Base-by-base conservation (phyloP, 2,888 invertebrate genomes). In the Hipparchia semele region DNA sequence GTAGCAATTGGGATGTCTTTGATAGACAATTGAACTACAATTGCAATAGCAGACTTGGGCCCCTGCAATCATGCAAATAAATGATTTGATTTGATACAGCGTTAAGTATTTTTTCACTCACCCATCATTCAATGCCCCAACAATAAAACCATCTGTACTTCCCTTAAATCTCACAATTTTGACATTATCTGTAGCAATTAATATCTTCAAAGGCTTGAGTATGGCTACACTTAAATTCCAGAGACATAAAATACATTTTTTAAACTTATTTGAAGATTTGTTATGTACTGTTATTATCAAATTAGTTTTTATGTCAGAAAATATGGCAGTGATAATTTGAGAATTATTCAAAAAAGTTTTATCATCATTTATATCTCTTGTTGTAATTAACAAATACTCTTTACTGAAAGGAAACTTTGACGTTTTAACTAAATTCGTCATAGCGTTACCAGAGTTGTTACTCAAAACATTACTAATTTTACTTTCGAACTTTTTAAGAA, bases 81-180 rank as follows among this genome's bases (percentile, higher is more conserved):
- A 23, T 23, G 23, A 23, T 23, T 23, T 23, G 23, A 23, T 23
- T 23, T 23, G 23, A 23, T 23, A 23, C 23, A 23, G 23, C 23
- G 23, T 23, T 23, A 23, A 23, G 23, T 10, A 6, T 23, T 64
- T 54, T 8, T 59, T 45, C 68, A 61, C 89, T 85, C 80, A 94
- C 94, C 92, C 85, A 79, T 94, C 93, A 69, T 86, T 81, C 71
- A 94, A 83, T 51, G 89, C 90, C 51, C 90, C 93, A 1, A 91
- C 85, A 69, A 94, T 86, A 59, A 90, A 78, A 0, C 94, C 94
- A 77, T 90, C 87, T n/a, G 84, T 80, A 58, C 77, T 82, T 0
- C 92, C 93, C 72, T 79, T 84, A 69, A 87, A 88, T 73, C 81
- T 81, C 56, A 89, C 91, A 70, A 88, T 82, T 2, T 77, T 77